Evolutionary conservation across 2,797 vertebrate species (phyloP).

Genomic region (Sebastes flavidus): DNA sequence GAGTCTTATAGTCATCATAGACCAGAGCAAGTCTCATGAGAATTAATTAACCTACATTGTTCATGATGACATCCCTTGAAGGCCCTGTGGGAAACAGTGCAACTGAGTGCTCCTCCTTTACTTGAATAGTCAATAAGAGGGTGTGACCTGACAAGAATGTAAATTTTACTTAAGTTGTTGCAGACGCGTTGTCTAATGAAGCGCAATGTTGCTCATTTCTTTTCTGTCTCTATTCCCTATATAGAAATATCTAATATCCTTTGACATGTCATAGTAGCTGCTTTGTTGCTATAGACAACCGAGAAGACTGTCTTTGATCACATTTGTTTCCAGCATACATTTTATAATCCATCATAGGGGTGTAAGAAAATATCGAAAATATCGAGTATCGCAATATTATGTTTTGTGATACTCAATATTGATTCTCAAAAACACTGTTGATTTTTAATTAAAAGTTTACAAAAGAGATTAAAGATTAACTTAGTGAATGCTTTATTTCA

Average conservation of each 20-base stretch:
- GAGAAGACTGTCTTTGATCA: not conserved
- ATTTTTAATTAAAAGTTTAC: too few species aligned
- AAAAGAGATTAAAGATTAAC: accelerated
- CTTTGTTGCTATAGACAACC: not conserved
- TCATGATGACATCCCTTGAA: conserved; percentile 46
- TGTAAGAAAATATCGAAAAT: too few species aligned
- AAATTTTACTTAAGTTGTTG: conserved; percentile 22
- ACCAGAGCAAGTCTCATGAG: conserved; percentile 55
- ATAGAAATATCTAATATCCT: not conserved
- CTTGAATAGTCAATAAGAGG: conserved; percentile 43
- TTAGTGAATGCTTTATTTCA: too few species aligned
- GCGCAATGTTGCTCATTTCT: not conserved
- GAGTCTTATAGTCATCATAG: conserved; percentile 55
- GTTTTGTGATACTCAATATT: too few species aligned
- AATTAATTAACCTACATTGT: conserved; percentile 75
- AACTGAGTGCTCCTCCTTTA: conserved; percentile 14
- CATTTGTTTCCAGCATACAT: not conserved
- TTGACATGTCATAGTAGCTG: not conserved
- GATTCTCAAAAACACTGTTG: too few species aligned
- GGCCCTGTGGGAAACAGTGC: conserved; percentile 38
- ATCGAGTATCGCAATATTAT: too few species aligned
- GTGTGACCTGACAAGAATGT: conserved; percentile 51
- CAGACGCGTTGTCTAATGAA: not conserved
- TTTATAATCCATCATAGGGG: not conserved
- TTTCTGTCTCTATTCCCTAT: not conserved